Evolutionary conservation across 2,797 vertebrate species (phyloP).

Genomic region (Alectoris magna): DNA sequence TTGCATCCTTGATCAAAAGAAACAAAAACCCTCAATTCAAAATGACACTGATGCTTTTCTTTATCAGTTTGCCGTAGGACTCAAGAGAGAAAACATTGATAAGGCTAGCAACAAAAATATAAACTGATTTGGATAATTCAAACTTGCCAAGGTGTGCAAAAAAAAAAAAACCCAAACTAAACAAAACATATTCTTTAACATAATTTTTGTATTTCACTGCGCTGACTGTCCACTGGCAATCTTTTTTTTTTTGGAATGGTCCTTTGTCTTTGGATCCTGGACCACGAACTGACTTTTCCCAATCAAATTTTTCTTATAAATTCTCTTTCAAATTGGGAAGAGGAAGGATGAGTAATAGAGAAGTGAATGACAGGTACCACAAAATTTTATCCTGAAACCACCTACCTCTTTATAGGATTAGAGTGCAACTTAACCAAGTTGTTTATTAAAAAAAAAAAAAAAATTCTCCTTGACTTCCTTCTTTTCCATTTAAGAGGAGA

Average conservation of each 20-base stretch:
- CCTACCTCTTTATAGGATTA: neutral
- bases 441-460: neutral
- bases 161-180: neutral
- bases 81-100: neutral
- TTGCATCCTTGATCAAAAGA: constrained; percentile 11
- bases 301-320: neutral
- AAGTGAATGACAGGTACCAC: neutral
- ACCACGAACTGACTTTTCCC: neutral
- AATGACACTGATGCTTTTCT: neutral
- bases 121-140: neutral
- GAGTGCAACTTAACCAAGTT: neutral
- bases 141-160: neutral
- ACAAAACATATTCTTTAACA: neutral
- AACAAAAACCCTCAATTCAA: neutral
- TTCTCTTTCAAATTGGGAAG: neutral
- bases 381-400: neutral
- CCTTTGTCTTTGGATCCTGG: neutral
- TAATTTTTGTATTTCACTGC: neutral
- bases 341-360: neutral
- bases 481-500: neutral
- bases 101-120: neutral
- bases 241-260: neutral
- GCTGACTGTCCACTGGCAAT: neutral
- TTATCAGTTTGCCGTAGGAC: neutral
- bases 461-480: neutral